These are phyloP conservation scores for Hydrocynus forskahlii DNA, from an alignment of 2,797 vertebrate species.

Conservation along the genomic window DNA sequence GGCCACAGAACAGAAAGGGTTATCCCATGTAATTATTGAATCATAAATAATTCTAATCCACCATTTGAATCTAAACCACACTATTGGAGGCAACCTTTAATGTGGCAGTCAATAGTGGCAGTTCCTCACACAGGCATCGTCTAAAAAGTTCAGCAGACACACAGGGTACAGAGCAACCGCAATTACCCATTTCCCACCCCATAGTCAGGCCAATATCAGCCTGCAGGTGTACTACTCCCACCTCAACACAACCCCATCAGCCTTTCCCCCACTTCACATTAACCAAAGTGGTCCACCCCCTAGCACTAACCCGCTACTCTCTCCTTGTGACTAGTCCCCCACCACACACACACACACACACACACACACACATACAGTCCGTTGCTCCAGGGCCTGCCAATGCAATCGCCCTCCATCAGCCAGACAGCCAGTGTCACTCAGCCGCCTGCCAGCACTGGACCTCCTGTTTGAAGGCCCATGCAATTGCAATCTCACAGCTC, in stretches of 20 bases:
- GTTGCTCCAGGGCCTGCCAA: constrained; percentile 19
- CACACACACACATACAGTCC: not conserved
- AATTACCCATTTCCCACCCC: constrained; percentile 54
- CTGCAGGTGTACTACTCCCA: constrained; percentile 43
- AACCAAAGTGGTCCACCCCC: constrained; percentile 57
- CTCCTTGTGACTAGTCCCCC: not conserved
- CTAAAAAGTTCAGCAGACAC: constrained; percentile 52
- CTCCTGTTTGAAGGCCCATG: constrained; percentile 36
- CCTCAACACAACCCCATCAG: constrained; percentile 47
- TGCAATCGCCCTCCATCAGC: constrained; percentile 47
- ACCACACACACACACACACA: not conserved
- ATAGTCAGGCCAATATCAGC: constrained; percentile 38
- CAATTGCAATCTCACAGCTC: constrained; percentile 47
- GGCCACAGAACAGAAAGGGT: not conserved
- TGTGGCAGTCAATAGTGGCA: not conserved
- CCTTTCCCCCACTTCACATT: constrained; percentile 59
- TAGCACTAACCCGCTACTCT: constrained; percentile 35
- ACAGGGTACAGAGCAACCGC: constrained; percentile 44
- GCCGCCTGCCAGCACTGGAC: constrained; percentile 46
- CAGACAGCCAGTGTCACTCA: constrained; percentile 37
- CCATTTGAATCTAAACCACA: not conserved
- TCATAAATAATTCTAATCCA: not conserved
- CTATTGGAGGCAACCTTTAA: not conserved
- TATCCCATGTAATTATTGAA: not conserved
- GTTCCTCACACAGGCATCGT: constrained; percentile 1